Base-by-base conservation (phyloP, 2,797 vertebrate species). In the Rhinatrema bivittatum region DNA sequence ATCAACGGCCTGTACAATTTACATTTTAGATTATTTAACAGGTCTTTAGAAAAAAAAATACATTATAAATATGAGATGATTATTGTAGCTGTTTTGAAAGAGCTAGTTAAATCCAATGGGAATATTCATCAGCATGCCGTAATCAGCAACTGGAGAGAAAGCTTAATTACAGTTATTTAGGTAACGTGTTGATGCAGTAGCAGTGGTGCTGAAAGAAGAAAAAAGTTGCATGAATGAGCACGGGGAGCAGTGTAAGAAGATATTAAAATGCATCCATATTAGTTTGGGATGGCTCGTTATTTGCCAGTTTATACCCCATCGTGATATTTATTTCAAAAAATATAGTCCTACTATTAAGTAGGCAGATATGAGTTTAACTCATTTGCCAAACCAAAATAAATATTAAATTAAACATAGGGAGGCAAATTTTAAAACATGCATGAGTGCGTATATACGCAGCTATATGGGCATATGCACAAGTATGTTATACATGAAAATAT, bases 141-240 rank as follows among this genome's bases (percentile, higher is more conserved):
- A 84, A 85, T 84, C 81, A 85, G 58, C 51, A 68, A 41, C 54
- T 40, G 56, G 30, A 29, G 67, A 68, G 64, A 81, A 78, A 68
- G 60, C 45, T 67, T 80, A 81, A 85, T 82, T 82, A 78, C 45
- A 66, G 72, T 68, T 76, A 81, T 79, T 82, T 78, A 77, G 72
- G 56, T 81, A 71, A 68, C 73, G 78, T 63, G 59, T 72, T 79
- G 70, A 81, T 74, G 56, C 48, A 67, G 61, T 61, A 50, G 65
- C 49, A 50, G 47, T 32, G 50, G 29, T 55, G 50, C 12, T 62
- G 65, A 74, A 73, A 77, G 56, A 62, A 60, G 55, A 71, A 68
- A 68, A 68, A 68, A 44, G 48, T 60, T 71, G 43, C 42, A 49
- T 53, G 62, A 59, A 71, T 76, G 72, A 78, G 25, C 31, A 53